Evolutionary conservation across 2,113 vertebrate genomes (phyloP), one percentile per base, ranked within the genome.

Genomic region (Corynorhinus townsendii): DNA sequence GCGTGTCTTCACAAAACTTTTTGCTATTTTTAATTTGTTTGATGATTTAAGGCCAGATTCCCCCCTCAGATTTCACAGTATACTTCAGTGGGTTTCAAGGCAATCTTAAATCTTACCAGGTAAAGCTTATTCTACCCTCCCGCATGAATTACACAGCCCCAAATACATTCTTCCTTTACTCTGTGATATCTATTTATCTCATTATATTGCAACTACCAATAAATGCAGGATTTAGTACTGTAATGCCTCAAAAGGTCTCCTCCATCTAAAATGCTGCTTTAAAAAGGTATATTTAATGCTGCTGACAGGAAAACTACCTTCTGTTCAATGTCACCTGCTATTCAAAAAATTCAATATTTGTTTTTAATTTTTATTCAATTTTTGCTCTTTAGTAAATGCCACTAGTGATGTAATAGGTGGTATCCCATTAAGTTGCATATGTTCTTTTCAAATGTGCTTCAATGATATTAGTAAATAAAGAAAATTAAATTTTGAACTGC

Each of bases 361-460:
- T 82, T 97, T 95, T 97, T 80, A 82, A 93, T 89, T 97, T 89
- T 96, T 97, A 97, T 95, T 98, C 62, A 93, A 91, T 76, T 86
- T 96, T 98, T 97, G 80, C 71, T 97, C 94, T 98, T 98, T 97
- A 97, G 81, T 96, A 98, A 97, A 98, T 95, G 89, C 38, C 82
- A 96, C 87, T 28, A 43, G 56, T 92, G 96, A 93, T 91, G n/a
- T 20, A 96, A 80, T 92, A 96, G 84, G 80, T 66, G 45, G 86
- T 96, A 91, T 93, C 73, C 52, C 47, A 93, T 92, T 54, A 97
- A 95, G 80, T 95, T 97, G 89, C 47, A 96, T 76, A 69, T 95
- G 45, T 89, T 97, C 20, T 86, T 75, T 93, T 96, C 92, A 96
- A 93, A 90, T 91, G 91, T 88, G 96, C n/a, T 54, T 95, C n/a